Conservation (phyloP, 92 coral and sea anemone species). For the Epizoanthus ramosus region DNA sequence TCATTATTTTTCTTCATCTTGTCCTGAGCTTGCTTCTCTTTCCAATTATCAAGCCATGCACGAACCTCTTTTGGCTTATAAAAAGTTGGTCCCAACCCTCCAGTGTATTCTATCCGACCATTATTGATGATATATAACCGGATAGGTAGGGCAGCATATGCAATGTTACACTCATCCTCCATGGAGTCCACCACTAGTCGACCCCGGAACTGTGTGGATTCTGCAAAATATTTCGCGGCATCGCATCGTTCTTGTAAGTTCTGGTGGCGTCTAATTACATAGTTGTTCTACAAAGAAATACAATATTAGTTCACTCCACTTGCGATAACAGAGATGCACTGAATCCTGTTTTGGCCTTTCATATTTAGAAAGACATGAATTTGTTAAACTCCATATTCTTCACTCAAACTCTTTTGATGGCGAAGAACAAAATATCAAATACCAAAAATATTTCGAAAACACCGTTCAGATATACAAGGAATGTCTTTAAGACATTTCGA, state of each 20-base stretch:
- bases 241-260: constrained; percentile 24
- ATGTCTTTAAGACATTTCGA: no score
- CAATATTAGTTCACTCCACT: not conserved
- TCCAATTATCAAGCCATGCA: constrained; percentile 53
- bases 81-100: constrained; percentile 69
- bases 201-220: not conserved
- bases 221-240: constrained; percentile 8
- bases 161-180: constrained; percentile 63
- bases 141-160: constrained; percentile 69
- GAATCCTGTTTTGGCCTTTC: no score
- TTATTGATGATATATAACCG: constrained; percentile 57
- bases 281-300: not conserved
- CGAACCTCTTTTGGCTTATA: constrained; percentile 53
- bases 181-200: constrained; percentile 60
- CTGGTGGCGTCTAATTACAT: constrained; percentile 10
- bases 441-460: no score
- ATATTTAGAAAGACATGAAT: no score
- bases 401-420: no score
- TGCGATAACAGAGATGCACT: not conserved
- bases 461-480: no score
- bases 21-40: not conserved
- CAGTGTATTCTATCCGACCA: constrained; percentile 51
- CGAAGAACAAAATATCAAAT: no score
- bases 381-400: no score
- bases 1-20: not conserved